phyloP scores from a whole-genome alignment of 2,113 vertebrate species.

The Alaudala cheleensis region DNA sequence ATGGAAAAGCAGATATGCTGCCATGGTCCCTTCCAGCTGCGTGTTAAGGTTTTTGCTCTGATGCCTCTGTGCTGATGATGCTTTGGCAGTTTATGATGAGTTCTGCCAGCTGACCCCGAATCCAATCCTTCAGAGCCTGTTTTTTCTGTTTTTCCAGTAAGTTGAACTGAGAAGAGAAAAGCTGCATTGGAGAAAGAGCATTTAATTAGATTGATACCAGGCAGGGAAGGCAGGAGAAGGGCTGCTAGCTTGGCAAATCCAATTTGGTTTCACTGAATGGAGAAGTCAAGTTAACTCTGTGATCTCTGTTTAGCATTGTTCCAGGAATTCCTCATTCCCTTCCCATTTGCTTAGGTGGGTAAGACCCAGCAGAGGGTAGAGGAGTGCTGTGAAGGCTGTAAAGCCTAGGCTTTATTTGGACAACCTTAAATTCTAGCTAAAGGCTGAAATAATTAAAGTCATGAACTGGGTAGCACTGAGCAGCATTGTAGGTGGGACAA shows the following conservation, averaged over 20 bases:
- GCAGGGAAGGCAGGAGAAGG: slow-evolving; percentile 14
- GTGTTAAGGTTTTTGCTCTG: rapidly evolving
- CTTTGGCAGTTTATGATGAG: not conserved
- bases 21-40: rapidly evolving
- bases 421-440: not conserved
- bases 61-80: not conserved
- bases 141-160: slow-evolving; percentile 20
- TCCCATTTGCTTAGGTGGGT: not conserved
- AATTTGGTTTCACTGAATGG: slow-evolving; percentile 14
- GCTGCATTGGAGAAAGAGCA: not conserved
- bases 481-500: not conserved
- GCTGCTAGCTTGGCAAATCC: slow-evolving; percentile 28
- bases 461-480: not conserved
- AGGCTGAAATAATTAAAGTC: not conserved
- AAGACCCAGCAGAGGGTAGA: not conserved
- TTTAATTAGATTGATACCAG: slow-evolving; percentile 38
- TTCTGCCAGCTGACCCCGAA: not conserved
- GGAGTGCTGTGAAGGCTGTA: not conserved
- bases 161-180: not conserved
- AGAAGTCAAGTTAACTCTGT: not conserved
- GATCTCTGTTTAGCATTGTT: not conserved
- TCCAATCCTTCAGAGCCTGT: not conserved
- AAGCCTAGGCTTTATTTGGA: not conserved
- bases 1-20: not conserved
- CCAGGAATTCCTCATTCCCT: not conserved